Conservation (phyloP, 2,888 invertebrate genomes). For the Homarus gammarus region DNA sequence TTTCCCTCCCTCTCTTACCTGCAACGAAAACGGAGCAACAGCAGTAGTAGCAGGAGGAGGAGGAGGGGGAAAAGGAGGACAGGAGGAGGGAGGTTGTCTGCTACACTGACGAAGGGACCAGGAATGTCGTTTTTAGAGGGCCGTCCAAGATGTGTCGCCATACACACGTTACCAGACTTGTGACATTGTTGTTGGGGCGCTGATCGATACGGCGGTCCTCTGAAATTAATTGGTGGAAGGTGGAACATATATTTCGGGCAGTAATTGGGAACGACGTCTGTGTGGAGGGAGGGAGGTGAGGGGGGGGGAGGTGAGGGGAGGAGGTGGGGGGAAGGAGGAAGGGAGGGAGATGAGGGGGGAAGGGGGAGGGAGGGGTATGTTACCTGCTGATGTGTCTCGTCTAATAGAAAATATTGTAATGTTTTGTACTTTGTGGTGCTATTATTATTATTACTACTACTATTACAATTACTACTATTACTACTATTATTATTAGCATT, state of each 20-base stretch:
- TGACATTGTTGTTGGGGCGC: not conserved
- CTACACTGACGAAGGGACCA: too few species aligned
- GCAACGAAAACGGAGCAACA: not conserved
- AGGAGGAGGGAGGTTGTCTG: too few species aligned
- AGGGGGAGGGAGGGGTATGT: not conserved
- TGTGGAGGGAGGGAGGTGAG: not conserved
- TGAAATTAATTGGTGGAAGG: constrained; percentile 31
- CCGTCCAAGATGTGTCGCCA: too few species aligned
- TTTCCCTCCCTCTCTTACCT: not conserved
- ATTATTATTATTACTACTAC: constrained; percentile 1
- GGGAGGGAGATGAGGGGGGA: too few species aligned
- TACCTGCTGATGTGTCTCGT: not conserved
- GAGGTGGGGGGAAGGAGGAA: not conserved
- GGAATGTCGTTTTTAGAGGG: too few species aligned
- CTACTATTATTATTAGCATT: constrained; percentile 1
- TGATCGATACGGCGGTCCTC: constrained; percentile 12
- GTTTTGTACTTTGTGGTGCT: not conserved
- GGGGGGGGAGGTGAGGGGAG: not conserved
- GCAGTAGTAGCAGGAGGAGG: not conserved
- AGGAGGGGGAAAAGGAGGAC: not conserved
- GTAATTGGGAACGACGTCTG: constrained; percentile 29
- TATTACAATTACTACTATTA: not conserved
- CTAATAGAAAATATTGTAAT: not conserved
- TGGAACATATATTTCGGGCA: constrained; percentile 22
- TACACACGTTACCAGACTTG: not conserved